Percentiles rank a stretch among this genome's conserved stretches.
phyloP scores from a whole-genome alignment of 1,140 invertebrate genomes.

The Megalopta genalis region DNA sequence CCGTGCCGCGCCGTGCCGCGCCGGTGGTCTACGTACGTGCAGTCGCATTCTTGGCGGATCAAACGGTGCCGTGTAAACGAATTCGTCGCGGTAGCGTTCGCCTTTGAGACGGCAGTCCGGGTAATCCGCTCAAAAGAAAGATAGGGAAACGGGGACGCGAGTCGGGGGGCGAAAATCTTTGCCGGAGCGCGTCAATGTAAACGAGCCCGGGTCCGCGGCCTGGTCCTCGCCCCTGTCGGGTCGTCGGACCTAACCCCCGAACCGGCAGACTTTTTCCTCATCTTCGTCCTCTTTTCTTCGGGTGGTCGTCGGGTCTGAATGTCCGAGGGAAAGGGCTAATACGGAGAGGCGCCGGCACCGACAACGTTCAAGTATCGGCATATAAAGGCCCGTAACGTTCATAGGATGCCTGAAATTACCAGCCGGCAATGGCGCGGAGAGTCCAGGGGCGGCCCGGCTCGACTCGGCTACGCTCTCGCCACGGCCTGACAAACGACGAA shows the following conservation, averaged over 20 bases:
- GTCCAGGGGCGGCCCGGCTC: slow-evolving; percentile 1
- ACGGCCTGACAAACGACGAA: slow-evolving; percentile 61
- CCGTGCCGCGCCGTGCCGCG: background rate
- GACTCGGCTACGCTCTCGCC: no score
- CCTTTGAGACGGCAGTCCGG: slow-evolving; percentile 5
- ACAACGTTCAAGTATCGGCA: slow-evolving; percentile 51
- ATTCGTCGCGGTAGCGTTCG: background rate
- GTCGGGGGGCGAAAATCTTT: slow-evolving; percentile 33
- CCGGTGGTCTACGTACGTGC: background rate
- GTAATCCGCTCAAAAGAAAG: slow-evolving; percentile 36
- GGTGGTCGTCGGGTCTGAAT: slow-evolving; percentile 3
- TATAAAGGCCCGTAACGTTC: slow-evolving; percentile 50
- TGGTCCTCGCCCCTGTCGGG: no score
- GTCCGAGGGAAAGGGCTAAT: slow-evolving; percentile 20
- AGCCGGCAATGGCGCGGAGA: slow-evolving; percentile 19
- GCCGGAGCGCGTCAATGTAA: slow-evolving; percentile 31
- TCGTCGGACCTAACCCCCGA: background rate
- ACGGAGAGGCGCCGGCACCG: background rate
- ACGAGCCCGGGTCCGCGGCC: background rate
- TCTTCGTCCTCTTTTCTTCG: slow-evolving; percentile 29
- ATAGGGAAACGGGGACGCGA: background rate
- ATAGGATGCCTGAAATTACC: slow-evolving; percentile 50
- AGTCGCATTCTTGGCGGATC: background rate
- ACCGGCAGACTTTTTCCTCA: background rate
- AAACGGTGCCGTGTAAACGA: slow-evolving; percentile 19